These are phyloP conservation scores for Ridgeia piscesae DNA, from an alignment of 1,140 invertebrate species.

Conservation along the genomic window DNA sequence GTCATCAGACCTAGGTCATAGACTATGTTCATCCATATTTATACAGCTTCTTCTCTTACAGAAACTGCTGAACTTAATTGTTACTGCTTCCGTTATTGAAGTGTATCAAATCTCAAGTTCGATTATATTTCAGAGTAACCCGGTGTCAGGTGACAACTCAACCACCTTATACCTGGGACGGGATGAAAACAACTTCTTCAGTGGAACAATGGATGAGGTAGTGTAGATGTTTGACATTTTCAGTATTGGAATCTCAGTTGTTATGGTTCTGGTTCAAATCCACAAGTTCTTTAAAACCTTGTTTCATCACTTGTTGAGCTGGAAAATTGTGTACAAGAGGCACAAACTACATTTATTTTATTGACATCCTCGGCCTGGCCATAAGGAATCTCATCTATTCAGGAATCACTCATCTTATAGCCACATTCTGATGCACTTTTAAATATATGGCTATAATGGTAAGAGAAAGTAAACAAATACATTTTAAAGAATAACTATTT, in stretches of 20 bases:
- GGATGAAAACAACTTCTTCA: slow-evolving; percentile 13
- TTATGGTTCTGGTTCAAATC: background rate
- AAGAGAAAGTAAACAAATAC: no score
- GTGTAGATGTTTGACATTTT: background rate
- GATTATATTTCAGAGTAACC: background rate
- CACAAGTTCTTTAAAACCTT: background rate
- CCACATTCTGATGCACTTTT: no score
- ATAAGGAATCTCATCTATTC: no score
- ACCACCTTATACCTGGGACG: slow-evolving; percentile 10
- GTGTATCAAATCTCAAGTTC: background rate
- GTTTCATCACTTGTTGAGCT: background rate
- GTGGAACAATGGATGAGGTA: slow-evolving; percentile 21
- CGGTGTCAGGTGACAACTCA: background rate
- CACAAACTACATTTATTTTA: no score
- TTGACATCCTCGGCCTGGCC: no score
- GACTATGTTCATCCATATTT: no score
- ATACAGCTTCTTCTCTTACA: background rate
- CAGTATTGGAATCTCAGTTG: background rate
- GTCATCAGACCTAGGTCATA: no score
- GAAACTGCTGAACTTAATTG: background rate
- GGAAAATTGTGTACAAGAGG: no score
- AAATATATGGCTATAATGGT: no score
- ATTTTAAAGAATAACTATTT: no score
- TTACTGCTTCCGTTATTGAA: background rate
- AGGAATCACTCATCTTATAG: no score